These are phyloP conservation scores for Diadema setosum DNA, from an alignment of 35 echinoderm and acorn worm species.

Conservation along the genomic window DNA sequence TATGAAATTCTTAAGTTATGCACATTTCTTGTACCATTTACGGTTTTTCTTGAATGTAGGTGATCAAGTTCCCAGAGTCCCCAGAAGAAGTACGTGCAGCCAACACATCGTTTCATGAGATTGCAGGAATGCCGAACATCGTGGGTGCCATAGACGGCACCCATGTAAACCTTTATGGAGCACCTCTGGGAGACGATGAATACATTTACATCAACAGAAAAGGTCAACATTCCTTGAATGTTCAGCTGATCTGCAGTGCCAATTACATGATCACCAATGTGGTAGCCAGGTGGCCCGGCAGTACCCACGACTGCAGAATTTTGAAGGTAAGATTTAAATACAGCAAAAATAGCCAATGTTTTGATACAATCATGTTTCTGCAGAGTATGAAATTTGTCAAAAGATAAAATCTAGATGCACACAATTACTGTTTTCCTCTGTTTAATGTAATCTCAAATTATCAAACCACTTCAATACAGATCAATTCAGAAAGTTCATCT, in stretches of 20 bases:
- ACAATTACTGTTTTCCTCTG: neutral
- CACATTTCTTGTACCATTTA: too few relatives aligned
- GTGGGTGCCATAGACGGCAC: slow-evolving; percentile 19
- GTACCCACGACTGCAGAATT: slow-evolving; percentile 4
- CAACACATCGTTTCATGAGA: too few relatives aligned
- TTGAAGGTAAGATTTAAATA: neutral
- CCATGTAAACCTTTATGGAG: neutral
- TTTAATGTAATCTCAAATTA: neutral
- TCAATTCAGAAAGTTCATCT: neutral
- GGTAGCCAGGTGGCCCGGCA: slow-evolving; percentile 35
- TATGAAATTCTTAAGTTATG: too few relatives aligned
- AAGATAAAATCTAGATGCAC: neutral
- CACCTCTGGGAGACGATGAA: slow-evolving; percentile 20
- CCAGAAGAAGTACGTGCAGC: too few relatives aligned
- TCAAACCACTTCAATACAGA: neutral
- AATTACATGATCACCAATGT: slow-evolving; percentile 46
- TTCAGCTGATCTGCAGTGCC: slow-evolving; percentile 56
- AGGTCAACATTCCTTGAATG: slow-evolving; percentile 45
- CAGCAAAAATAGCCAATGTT: neutral
- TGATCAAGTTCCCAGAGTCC: too few relatives aligned
- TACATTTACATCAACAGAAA: slow-evolving; percentile 35
- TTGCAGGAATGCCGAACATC: slow-evolving; percentile 1
- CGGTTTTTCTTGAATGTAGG: too few relatives aligned
- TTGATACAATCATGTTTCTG: neutral
- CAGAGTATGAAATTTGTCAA: neutral